Evolutionary conservation across 2,113 vertebrate species (phyloP).

Genomic region (Chiloscyllium plagiosum): DNA sequence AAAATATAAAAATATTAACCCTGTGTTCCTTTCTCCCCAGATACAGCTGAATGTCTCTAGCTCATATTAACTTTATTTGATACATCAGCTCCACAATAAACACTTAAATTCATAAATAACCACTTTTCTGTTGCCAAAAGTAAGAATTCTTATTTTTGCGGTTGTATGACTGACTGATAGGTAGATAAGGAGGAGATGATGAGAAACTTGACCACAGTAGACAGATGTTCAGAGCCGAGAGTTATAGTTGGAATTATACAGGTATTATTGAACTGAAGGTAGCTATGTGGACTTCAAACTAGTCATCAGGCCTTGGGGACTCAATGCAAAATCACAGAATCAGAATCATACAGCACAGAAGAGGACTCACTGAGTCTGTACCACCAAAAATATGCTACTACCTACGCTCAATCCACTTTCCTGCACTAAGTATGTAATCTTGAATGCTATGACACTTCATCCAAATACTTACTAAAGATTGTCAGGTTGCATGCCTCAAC

Average conservation of each 20-base stretch:
- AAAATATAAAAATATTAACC: not conserved
- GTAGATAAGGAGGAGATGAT: not conserved
- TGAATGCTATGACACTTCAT: too few species aligned
- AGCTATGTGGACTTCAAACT: not conserved
- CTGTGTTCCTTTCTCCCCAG: not conserved
- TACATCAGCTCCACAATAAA: not conserved
- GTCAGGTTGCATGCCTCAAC: too few species aligned
- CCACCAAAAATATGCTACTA: too few species aligned
- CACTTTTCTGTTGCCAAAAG: not conserved
- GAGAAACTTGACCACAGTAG: not conserved
- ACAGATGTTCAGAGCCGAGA: not conserved
- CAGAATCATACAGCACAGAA: too few species aligned
- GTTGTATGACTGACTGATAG: not conserved
- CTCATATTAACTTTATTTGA: not conserved
- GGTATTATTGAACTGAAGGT: not conserved
- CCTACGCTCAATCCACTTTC: too few species aligned
- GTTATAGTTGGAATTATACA: not conserved
- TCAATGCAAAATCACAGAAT: not conserved
- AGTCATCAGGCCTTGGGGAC: not conserved
- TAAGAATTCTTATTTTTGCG: not conserved
- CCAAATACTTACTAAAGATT: too few species aligned
- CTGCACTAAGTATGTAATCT: too few species aligned
- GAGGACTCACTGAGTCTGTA: too few species aligned
- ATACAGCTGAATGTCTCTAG: not conserved
- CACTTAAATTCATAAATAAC: not conserved